A percentile compares a stretch with the other conserved stretches of the same genome.
phyloP scores from a whole-genome alignment of 1,140 invertebrate genomes.

The Procambarus clarkii region DNA sequence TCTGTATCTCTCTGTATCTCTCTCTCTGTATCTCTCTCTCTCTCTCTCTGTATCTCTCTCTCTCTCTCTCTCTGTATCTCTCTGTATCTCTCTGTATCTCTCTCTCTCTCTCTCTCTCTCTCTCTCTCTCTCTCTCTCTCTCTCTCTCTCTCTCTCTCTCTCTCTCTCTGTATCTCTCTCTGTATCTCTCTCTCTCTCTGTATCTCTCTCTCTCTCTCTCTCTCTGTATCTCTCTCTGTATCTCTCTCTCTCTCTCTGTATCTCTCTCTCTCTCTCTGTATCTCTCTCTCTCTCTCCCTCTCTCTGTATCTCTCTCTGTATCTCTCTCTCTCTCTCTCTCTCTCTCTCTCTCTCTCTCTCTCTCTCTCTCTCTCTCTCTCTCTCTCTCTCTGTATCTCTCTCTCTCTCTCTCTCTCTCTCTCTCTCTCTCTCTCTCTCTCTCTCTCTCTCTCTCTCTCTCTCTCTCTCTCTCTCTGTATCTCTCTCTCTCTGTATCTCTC shows the following conservation, averaged over 20 bases:
- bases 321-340: not conserved
- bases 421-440: not conserved
- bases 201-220: not conserved
- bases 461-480: not conserved
- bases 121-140: too few species aligned
- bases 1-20: not conserved
- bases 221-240: not conserved
- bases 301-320: not conserved
- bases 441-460: slow-evolving; percentile 2
- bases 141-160: too few species aligned
- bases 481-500: not conserved
- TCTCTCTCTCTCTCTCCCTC: not conserved
- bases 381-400: not conserved
- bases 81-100: too few species aligned
- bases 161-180: too few species aligned
- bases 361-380: not conserved
- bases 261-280: not conserved
- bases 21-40: too few species aligned
- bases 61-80: too few species aligned
- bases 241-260: slow-evolving; percentile 2
- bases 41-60: too few species aligned
- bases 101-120: too few species aligned
- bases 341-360: not conserved
- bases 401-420: not conserved
- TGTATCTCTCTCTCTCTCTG: not conserved